Conservation (phyloP, 2,888 invertebrate species). For the Amaurobius ferox region DNA sequence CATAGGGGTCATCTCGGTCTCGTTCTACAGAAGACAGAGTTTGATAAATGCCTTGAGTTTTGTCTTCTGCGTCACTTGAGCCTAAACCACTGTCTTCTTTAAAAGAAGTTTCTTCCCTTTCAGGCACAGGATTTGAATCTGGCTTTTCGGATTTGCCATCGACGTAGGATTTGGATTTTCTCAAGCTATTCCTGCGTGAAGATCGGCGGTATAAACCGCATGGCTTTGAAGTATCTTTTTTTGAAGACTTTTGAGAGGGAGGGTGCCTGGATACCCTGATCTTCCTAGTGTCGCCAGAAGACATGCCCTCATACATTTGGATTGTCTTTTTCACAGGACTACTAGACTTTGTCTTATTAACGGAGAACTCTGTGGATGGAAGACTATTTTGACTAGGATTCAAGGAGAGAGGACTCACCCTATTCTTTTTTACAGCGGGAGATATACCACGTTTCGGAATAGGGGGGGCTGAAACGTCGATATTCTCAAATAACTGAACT, state of each 20-base stretch:
- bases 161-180: slow-evolving; percentile 21
- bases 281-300: slow-evolving; percentile 22
- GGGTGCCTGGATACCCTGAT: not conserved
- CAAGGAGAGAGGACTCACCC: not conserved
- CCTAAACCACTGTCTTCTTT: slow-evolving; percentile 42
- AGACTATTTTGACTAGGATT: not conserved
- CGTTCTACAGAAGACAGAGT: slow-evolving; percentile 24
- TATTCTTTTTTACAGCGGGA: slow-evolving; percentile 26
- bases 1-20: slow-evolving; percentile 35
- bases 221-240: not conserved
- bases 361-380: not conserved
- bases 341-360: not conserved
- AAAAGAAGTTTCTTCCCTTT: not conserved
- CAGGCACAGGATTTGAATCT: not conserved
- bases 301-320: slow-evolving; percentile 59
- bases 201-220: slow-evolving; percentile 22
- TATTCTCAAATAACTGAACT: not conserved
- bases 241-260: not conserved
- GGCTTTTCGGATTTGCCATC: slow-evolving; percentile 13
- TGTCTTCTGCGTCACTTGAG: slow-evolving; percentile 27
- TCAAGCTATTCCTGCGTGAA: slow-evolving; percentile 42
- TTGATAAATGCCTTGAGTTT: slow-evolving; percentile 41
- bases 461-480: slow-evolving; percentile 21
- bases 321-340: slow-evolving; percentile 46
- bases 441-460: slow-evolving; percentile 50